Evolutionary conservation across 2,113 vertebrate genomes (phyloP), one percentile per base, ranked within the genome.

Genomic region (Odocoileus hemionus): DNA sequence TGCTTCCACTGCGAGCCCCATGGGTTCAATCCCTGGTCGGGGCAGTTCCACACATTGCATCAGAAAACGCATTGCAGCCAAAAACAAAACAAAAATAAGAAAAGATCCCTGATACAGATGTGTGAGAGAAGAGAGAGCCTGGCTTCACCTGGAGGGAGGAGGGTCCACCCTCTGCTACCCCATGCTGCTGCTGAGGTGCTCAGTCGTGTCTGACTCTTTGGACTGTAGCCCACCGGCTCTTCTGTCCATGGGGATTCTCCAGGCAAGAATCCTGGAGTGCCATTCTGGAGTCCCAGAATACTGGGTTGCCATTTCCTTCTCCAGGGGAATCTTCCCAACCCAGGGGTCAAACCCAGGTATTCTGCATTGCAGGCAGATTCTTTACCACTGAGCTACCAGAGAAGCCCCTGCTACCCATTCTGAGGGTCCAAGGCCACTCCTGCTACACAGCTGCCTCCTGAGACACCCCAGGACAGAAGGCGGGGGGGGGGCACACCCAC

Each of bases 41-140:
- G 70, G 70, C 43, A 74, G 36, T 7, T 43, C n/a, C n/a, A 19
- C 16, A 7, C 0, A 0, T 39, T 3, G 36, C 67, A 25, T 25
- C 21, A 10, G 12, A 36, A 70, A 36, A 13, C 0, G 21, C 70
- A 43, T 4, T 74, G 36, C 1, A 0, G 70, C 36, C 36, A 43
- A 74, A 74, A 74, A 6, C 19, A 39, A 23, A 39, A 74, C 36
- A 43, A 43, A 74, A 26, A 5, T 16, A 45, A 36, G 61, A 78
- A 47, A 30, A 2, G 14, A 50, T 11, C 45, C 45, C 1, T 55
- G 55, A 76, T 25, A 36, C n/a, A n/a, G 58, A 78, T 19, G 26
- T 39, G 54, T 60, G 2, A 25, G 23, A 7, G 28, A 25, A 58
- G 28, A 12, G 5, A 43, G 50, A 93, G 28, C 23, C 82, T 60